Evolutionary conservation across 2,113 vertebrate genomes (phyloP), one percentile per base, ranked within the genome.

Genomic region (Peromyscus californicus): DNA sequence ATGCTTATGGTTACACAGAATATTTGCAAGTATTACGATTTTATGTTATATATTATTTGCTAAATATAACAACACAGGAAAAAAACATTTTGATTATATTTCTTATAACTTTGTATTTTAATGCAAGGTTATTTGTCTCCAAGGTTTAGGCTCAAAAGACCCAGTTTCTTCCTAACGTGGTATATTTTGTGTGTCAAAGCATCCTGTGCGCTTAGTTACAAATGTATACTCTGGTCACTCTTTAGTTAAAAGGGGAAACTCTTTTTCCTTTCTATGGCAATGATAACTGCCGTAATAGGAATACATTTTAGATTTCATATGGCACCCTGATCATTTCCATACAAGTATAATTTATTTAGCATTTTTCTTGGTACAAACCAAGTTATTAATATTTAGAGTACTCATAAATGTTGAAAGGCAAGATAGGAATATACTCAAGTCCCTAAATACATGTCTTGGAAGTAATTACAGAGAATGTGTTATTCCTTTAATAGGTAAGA

Each of bases 321-420:
- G 13, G 59, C 9, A 54, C 48, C 39, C n/a, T 96, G 7, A 74
- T 93, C 36, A 76, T 91, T 93, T 94, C 82, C 82, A 29, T 72
- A 48, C 80, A 22, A 91, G 74, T 91, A 88, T 74, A 59, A 87
- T 89, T 75, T 67, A 36, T 69, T 84, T 65, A 74, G 7, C 22
- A 51, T 45, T 76, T 91, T 72, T 21, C 63, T 48, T 24, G 61
- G 79, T 75, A 63, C 1, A 95, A 51, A 82, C 9, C 42, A 57
- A 93, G 24, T 70, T 45, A 67, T 94, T 26, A 54, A 65, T 97
- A 78, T 89, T 90, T 90, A 70, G 16, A 96, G 63, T 48, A 42
- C 45, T 83, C 33, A 67, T 21, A 89, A 94, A 82, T 83, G 19
- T 31, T 78, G 51, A 89, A 48, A 83, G 36, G 13, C 39, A 22